Conservation (phyloP, 2,797 vertebrate genomes). For the Sebastes aleutianus region DNA sequence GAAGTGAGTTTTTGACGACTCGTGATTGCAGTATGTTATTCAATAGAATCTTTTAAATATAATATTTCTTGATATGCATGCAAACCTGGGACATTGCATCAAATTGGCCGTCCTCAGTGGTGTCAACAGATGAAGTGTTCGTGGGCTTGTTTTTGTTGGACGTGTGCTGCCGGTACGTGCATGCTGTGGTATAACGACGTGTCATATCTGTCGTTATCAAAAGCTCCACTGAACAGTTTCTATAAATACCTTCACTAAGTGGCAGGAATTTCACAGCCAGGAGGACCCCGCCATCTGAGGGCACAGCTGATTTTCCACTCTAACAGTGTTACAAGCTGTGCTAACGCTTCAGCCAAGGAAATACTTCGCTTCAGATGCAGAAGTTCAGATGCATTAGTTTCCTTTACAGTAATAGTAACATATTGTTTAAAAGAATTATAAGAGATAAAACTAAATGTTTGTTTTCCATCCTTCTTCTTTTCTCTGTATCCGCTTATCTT, state of each 20-base stretch:
- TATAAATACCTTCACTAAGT: slow-evolving; percentile 81
- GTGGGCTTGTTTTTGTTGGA: not conserved
- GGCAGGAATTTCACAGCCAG: slow-evolving; percentile 77
- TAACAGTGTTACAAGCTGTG: slow-evolving; percentile 46
- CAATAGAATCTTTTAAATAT: not conserved
- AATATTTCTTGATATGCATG: not conserved
- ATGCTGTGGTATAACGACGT: slow-evolving; percentile 31
- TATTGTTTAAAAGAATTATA: not conserved
- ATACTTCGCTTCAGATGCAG: not conserved
- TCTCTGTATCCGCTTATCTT: not conserved
- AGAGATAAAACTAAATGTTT: not conserved
- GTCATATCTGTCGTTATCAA: slow-evolving; percentile 70
- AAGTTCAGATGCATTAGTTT: not conserved
- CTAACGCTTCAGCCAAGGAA: slow-evolving; percentile 16
- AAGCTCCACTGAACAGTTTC: slow-evolving; percentile 51
- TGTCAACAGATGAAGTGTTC: slow-evolving; percentile 10
- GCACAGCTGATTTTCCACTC: slow-evolving; percentile 73
- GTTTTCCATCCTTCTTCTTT: not conserved
- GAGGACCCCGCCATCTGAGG: slow-evolving; percentile 65
- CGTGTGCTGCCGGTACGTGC: not conserved
- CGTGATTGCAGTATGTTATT: not conserved
- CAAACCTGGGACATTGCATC: not conserved
- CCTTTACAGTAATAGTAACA: not conserved
- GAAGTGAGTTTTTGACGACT: not conserved
- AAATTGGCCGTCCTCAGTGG: not conserved